These are phyloP conservation scores for Crotalus viridis DNA, from an alignment of 2,113 vertebrate species.

Conservation along the genomic window DNA sequence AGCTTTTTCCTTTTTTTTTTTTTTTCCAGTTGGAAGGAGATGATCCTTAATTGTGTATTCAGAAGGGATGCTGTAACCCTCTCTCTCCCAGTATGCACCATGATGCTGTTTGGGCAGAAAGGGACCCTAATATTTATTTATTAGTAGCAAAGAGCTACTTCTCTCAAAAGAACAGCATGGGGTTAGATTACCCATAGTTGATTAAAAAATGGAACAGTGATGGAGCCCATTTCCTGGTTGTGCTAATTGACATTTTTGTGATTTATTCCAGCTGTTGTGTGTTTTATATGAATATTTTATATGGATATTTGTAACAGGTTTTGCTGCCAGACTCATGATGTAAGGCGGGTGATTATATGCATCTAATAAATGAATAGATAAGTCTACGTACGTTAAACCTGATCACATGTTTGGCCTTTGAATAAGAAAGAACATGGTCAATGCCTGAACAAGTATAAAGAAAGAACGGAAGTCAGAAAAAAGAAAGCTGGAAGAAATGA, in stretches of 20 bases:
- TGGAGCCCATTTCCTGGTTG: neutral
- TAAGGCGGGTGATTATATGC: neutral
- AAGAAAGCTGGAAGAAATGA: neutral
- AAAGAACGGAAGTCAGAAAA: neutral
- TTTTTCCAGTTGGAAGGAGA: neutral
- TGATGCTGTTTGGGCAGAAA: neutral
- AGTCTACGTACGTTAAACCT: neutral
- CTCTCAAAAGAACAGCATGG: neutral
- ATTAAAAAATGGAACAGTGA: neutral
- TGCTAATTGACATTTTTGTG: neutral
- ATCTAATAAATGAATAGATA: neutral
- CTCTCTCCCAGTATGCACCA: neutral
- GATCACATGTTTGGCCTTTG: neutral
- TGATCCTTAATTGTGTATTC: neutral
- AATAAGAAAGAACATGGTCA: neutral
- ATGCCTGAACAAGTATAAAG: neutral
- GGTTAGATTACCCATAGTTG: neutral
- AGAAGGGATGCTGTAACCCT: neutral
- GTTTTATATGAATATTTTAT: neutral
- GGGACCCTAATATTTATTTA: neutral
- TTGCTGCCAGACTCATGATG: neutral
- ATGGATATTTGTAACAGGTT: neutral
- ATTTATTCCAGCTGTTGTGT: neutral
- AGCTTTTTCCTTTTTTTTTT: neutral
- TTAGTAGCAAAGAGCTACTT: neutral